Conservation (phyloP, 2,113 vertebrate genomes). For the Calonectris borealis region DNA sequence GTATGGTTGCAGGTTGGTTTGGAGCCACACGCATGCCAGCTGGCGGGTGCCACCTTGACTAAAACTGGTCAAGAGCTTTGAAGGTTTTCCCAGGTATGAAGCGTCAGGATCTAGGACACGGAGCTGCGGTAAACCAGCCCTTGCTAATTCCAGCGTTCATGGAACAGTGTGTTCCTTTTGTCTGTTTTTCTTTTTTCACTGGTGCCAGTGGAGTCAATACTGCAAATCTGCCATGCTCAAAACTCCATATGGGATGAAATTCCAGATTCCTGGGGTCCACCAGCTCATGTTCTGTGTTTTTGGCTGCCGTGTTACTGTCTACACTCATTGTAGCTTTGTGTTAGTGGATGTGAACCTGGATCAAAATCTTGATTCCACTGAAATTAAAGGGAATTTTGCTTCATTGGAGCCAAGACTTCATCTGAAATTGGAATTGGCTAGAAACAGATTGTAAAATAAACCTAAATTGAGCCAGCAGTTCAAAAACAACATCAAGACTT, state of each 20-base stretch:
- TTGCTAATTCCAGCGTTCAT: background rate
- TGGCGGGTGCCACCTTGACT: background rate
- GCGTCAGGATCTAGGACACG: background rate
- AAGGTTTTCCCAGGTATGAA: background rate
- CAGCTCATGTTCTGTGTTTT: background rate
- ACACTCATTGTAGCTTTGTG: background rate
- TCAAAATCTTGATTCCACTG: slow-evolving; percentile 13
- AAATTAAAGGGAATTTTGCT: slow-evolving; percentile 49
- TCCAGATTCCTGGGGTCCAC: slow-evolving; percentile 28
- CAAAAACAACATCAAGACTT: background rate
- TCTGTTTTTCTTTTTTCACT: background rate
- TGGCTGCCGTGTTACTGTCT: background rate
- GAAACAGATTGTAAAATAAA: slow-evolving; percentile 48
- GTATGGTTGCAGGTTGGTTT: background rate
- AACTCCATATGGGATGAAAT: slow-evolving; percentile 4
- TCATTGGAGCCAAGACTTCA: background rate
- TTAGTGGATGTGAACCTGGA: slow-evolving; percentile 10
- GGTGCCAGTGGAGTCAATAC: background rate
- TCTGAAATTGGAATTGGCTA: slow-evolving; percentile 38
- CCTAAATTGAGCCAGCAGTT: slow-evolving; percentile 7
- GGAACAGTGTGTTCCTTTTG: slow-evolving; percentile 16
- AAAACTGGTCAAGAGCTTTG: background rate
- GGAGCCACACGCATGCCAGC: rapidly evolving
- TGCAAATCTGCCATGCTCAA: background rate
- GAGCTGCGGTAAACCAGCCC: background rate